Conservation (phyloP, 2,113 vertebrate genomes). For the Bothrops jararaca region DNA sequence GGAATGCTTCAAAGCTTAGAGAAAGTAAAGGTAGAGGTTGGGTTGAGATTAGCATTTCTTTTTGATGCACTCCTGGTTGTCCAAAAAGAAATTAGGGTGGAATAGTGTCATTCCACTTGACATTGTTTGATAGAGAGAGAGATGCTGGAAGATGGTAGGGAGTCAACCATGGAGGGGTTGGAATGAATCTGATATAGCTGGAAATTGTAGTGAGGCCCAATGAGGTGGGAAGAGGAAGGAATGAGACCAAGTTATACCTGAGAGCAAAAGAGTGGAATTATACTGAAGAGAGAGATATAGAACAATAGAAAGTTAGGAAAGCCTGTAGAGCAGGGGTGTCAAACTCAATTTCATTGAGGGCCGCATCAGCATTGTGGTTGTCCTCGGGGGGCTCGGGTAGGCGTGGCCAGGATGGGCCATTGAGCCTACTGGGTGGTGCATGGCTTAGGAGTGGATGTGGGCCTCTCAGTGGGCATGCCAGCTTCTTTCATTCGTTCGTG, state of each 20-base stretch:
- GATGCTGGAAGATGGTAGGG: background rate
- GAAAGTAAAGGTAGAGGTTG: background rate
- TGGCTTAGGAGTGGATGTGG: no score
- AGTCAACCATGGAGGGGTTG: background rate
- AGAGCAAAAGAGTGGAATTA: background rate
- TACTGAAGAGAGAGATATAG: background rate
- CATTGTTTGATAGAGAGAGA: background rate
- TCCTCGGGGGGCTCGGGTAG: no score
- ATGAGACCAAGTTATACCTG: background rate
- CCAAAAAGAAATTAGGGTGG: background rate
- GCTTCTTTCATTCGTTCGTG: no score
- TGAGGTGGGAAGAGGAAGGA: background rate
- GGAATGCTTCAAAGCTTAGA: background rate
- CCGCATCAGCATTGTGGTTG: no score
- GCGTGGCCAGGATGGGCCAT: no score
- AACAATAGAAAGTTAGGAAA: background rate
- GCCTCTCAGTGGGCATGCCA: no score
- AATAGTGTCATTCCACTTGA: background rate
- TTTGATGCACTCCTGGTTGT: background rate
- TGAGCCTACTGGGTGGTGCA: no score
- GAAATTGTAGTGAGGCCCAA: background rate
- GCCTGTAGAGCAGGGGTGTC: no score
- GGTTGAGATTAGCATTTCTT: background rate
- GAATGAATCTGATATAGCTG: background rate
- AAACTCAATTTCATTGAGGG: no score